These are phyloP conservation scores for Dryoscopus gambensis DNA, from an alignment of 2,113 vertebrate genomes.

Conservation along the genomic window DNA sequence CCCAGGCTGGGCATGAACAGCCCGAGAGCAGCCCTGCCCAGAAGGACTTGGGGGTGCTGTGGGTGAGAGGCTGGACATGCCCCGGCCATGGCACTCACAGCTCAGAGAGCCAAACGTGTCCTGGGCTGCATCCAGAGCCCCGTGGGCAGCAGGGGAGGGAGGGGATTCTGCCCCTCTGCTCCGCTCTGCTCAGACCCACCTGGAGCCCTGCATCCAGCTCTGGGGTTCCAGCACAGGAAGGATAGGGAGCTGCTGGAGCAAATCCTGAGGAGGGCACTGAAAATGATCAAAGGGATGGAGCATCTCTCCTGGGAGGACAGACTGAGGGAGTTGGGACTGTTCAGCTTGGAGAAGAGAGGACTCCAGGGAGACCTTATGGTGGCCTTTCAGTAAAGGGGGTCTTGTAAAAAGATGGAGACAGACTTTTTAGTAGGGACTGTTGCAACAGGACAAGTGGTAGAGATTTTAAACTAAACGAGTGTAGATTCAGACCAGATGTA, in stretches of 20 bases:
- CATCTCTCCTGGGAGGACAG: accelerated
- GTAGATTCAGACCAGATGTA: not conserved
- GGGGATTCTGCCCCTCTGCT: not conserved
- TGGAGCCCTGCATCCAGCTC: not conserved
- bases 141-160: not conserved
- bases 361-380: too few relatives aligned
- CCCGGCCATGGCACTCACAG: not conserved
- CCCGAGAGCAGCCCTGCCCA: not conserved
- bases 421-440: not conserved
- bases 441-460: not conserved
- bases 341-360: not conserved
- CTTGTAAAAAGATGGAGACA: not conserved
- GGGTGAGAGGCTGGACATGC: not conserved
- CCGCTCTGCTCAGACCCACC: not conserved
- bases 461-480: not conserved
- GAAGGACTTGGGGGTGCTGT: not conserved
- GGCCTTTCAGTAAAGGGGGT: not conserved
- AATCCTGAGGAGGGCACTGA: not conserved
- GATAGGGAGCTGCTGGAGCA: not conserved
- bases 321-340: not conserved
- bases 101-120: not conserved
- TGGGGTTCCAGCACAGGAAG: not conserved
- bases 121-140: not conserved
- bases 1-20: not conserved
- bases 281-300: not conserved